phyloP scores from a whole-genome alignment of 2,797 vertebrate species.

The Heterohyrax brucei region DNA sequence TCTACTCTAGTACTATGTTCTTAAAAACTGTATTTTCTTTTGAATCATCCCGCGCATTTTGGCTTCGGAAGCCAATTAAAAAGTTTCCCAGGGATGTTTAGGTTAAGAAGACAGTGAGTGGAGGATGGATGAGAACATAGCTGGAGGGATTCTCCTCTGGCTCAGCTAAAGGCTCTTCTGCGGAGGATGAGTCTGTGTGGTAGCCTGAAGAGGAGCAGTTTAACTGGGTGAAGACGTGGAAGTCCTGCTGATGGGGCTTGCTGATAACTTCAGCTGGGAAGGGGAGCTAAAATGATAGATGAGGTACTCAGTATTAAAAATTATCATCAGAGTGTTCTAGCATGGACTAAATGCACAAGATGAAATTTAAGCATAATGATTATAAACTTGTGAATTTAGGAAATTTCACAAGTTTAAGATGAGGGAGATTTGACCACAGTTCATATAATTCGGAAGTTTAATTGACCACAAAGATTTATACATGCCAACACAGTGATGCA shows the following conservation, averaged over 20 bases:
- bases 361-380: constrained; percentile 17
- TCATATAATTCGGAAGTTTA: background rate
- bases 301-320: constrained; percentile 5
- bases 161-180: background rate
- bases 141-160: background rate
- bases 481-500: background rate
- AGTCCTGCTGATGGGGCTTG: background rate
- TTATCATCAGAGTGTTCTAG: background rate
- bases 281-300: background rate
- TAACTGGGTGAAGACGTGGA: background rate
- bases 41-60: background rate
- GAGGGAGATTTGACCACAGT: constrained; percentile 1
- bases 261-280: background rate
- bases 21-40: constrained; percentile 39
- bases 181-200: background rate
- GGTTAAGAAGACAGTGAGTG: background rate
- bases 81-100: background rate
- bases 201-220: background rate
- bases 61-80: constrained; percentile 52
- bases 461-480: constrained; percentile 28
- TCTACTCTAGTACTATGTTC: background rate
- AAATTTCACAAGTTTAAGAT: background rate
- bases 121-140: background rate
- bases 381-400: constrained; percentile 5
- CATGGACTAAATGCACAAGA: background rate